A percentile compares a stretch with the other conserved stretches of the same genome.
Evolutionary conservation across 2,113 vertebrate species (phyloP).

Genomic region (Myocastor coypus): DNA sequence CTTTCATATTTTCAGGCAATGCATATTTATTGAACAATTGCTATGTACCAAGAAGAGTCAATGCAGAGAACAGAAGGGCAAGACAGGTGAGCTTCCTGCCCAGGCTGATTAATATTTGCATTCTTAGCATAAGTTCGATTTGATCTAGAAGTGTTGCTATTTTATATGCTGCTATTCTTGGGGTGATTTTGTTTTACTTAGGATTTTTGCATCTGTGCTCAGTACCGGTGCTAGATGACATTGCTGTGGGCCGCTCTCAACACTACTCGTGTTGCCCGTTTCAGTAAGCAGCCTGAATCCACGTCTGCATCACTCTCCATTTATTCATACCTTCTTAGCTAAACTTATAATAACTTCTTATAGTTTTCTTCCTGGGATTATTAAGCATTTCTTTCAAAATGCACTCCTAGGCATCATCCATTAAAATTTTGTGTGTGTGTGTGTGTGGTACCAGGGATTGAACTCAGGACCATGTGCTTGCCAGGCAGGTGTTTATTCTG

Average conservation of each 20-base stretch:
- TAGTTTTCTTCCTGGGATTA: conserved; percentile 1
- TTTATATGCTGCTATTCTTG: background rate
- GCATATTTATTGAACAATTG: conserved; percentile 29
- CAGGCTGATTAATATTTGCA: background rate
- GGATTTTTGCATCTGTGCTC: conserved; percentile 15
- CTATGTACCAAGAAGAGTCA: conserved; percentile 4
- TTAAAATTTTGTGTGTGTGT: background rate
- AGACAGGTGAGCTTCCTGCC: background rate
- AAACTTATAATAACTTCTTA: conserved; percentile 30
- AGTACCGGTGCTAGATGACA: background rate
- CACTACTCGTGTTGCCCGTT: conserved; percentile 19
- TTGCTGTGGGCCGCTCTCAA: conserved; percentile 20
- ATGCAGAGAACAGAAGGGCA: background rate
- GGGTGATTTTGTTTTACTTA: conserved; percentile 21
- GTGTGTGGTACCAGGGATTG: no score
- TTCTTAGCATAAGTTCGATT: background rate
- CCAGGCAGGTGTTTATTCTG: no score
- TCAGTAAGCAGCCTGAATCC: background rate
- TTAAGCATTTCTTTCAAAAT: conserved; percentile 51
- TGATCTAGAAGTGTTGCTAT: background rate
- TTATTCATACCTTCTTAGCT: conserved; percentile 41
- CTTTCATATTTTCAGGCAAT: background rate
- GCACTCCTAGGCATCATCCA: conserved; percentile 34
- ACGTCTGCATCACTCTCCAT: background rate
- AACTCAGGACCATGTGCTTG: no score